Conservation (phyloP, 2,113 vertebrate genomes). For the Accipiter virgatus region DNA sequence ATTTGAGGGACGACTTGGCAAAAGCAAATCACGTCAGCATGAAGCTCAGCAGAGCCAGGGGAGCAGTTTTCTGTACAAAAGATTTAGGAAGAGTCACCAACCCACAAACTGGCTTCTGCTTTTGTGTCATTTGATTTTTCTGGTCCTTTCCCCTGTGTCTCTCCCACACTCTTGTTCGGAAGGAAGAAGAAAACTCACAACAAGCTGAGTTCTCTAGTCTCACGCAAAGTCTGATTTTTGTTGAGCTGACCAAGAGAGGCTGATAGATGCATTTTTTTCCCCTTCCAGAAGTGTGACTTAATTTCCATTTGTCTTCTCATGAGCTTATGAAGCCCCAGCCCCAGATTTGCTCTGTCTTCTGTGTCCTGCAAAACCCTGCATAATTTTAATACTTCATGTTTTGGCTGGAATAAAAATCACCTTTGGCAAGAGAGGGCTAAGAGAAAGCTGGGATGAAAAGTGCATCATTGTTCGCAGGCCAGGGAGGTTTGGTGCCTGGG, state of each 20-base stretch:
- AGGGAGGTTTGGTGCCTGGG: neutral
- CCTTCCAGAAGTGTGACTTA: neutral
- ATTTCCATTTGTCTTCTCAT: neutral
- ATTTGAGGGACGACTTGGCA: neutral
- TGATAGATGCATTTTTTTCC: neutral
- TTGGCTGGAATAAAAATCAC: neutral
- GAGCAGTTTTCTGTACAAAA: neutral
- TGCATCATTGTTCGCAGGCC: neutral
- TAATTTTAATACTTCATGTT: neutral
- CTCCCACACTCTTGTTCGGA: neutral
- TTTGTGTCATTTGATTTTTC: neutral
- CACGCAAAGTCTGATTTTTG: neutral
- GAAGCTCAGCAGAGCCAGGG: neutral
- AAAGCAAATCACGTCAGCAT: neutral
- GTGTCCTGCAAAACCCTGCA: neutral
- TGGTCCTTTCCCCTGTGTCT: neutral
- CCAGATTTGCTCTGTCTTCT: neutral
- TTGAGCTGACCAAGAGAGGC: neutral
- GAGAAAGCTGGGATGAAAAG: neutral
- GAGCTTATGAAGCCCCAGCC: neutral
- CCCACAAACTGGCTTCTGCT: neutral
- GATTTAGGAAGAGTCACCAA: neutral
- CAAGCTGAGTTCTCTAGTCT: neutral
- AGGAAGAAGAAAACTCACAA: neutral
- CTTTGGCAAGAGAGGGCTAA: neutral